Base-by-base conservation (phyloP, 2,113 vertebrate species). In the Miniopterus natalensis region DNA sequence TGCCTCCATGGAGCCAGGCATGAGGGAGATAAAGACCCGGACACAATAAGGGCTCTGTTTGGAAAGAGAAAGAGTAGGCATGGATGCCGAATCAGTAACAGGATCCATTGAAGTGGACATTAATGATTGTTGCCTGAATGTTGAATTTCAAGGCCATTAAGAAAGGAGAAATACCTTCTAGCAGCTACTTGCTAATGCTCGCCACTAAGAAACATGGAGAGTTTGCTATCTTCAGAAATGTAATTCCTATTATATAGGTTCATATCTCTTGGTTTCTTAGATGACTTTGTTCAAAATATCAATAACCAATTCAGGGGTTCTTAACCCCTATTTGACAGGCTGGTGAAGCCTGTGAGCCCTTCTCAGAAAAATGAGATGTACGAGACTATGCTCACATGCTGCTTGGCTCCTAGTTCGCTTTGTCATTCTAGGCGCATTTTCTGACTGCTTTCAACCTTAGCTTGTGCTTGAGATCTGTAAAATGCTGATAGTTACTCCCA, bases 91-190 rank as follows among this genome's bases (percentile, higher is more conserved):
- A 4, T 10, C 9, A 9, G 61, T 47, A 23, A 18, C 1, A 23
- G 73, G 68, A 71, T 65, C 66, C 7, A 2, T 20, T 3, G 55
- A 66, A 49, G 27, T 36, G 31, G 31, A 8, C 65, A 1, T 74
- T 6, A 40, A 18, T 42, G 70, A 31, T 29, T 17, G 15, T 36
- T 89, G 23, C 83, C 55, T 59, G 70, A 71, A 89, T 70, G 84
- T 75, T 75, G 79, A 61, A 47, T 53, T 68, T 92, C 86, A 78
- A 88, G 68, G 70, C 40, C 80, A 21, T 9, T 1, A 4, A 65
- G 57, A 88, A 86, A 96, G 73, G 61, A 73, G 68, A 84, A 93
- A 49, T 40, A 14, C 27, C 49, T 77, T 55, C 59, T 31, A 31
- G 49, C 8, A 31, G 61, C 73, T 53, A 2, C 51, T 68, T 75